A percentile compares a stretch with the other conserved stretches of the same genome.
phyloP scores from a whole-genome alignment of 2,113 vertebrate species.

The Copsychus sechellarum region DNA sequence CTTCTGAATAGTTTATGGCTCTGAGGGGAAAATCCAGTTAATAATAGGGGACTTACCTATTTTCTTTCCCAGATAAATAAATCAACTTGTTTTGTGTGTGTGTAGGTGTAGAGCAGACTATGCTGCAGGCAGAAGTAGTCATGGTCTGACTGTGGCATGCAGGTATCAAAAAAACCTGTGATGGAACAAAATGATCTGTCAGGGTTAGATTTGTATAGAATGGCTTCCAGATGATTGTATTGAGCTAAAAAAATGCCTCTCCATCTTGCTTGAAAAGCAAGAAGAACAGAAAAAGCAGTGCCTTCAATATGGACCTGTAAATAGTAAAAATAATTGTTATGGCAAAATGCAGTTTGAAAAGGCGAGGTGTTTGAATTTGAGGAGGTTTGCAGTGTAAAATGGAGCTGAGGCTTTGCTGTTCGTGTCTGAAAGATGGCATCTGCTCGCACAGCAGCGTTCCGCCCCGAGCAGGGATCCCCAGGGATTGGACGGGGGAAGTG shows the following conservation, averaged over 20 bases:
- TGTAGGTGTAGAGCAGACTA: background rate
- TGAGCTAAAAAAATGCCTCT: background rate
- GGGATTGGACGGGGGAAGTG: background rate
- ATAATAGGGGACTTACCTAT: background rate
- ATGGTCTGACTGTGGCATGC: background rate
- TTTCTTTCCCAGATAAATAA: background rate
- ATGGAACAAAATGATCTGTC: background rate
- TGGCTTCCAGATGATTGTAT: background rate
- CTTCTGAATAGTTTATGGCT: background rate
- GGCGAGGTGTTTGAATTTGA: fast-evolving
- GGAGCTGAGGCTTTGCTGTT: background rate
- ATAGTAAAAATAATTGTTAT: background rate
- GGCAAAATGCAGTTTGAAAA: background rate
- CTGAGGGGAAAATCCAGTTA: background rate
- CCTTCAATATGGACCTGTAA: background rate
- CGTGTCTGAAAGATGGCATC: background rate
- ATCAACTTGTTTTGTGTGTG: background rate
- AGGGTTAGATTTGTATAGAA: background rate
- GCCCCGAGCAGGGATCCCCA: background rate
- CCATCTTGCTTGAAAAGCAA: background rate
- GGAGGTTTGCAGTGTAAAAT: background rate
- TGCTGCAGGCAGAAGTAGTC: background rate
- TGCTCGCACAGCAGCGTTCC: background rate
- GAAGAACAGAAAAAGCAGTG: background rate
- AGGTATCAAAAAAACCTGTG: background rate